Evolutionary conservation across 2,888 invertebrate species (phyloP).

Genomic region (Trissoscelio sp.): DNA sequence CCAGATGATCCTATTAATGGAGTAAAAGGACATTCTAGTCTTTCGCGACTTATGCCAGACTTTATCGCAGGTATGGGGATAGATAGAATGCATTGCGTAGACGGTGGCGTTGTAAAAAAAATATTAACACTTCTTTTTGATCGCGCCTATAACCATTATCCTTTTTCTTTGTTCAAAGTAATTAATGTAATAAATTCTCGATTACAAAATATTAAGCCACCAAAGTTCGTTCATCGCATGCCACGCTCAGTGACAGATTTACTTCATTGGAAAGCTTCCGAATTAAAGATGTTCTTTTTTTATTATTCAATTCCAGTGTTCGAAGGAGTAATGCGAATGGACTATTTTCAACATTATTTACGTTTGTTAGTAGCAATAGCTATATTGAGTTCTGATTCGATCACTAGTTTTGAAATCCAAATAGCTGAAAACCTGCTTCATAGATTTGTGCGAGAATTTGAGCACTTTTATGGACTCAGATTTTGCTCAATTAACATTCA

Average conservation of each 20-base stretch:
- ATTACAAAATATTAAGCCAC: slow-evolving; percentile 59
- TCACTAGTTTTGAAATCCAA: neutral
- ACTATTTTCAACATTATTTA: slow-evolving; percentile 51
- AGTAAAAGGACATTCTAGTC: slow-evolving; percentile 53
- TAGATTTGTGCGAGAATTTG: slow-evolving; percentile 53
- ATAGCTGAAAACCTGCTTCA: neutral
- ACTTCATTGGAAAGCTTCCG: slow-evolving; percentile 66
- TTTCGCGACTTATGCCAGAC: slow-evolving; percentile 62
- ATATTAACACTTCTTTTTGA: slow-evolving; percentile 55
- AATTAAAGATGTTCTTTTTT: slow-evolving; percentile 59
- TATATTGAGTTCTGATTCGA: slow-evolving; percentile 41
- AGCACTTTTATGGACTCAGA: neutral
- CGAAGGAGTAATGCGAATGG: slow-evolving; percentile 33
- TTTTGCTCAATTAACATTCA: slow-evolving; percentile 58
- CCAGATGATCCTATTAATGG: slow-evolving; percentile 48
- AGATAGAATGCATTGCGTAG: slow-evolving; percentile 68
- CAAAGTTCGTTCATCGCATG: slow-evolving; percentile 65
- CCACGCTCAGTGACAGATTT: slow-evolving; percentile 55
- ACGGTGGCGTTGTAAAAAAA: slow-evolving; percentile 64
- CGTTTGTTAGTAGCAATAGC: slow-evolving; percentile 20
- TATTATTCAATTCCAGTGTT: slow-evolving; percentile 53
- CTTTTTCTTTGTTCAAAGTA: slow-evolving; percentile 54
- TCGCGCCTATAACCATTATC: slow-evolving; percentile 7
- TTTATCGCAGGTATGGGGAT: slow-evolving; percentile 59
- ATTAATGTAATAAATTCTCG: slow-evolving; percentile 46